A percentile compares a stretch with the other conserved stretches of the same genome.
These are phyloP conservation scores for Auanema sp. DNA, from an alignment of 2,888 invertebrate genomes.

Conservation along the genomic window DNA sequence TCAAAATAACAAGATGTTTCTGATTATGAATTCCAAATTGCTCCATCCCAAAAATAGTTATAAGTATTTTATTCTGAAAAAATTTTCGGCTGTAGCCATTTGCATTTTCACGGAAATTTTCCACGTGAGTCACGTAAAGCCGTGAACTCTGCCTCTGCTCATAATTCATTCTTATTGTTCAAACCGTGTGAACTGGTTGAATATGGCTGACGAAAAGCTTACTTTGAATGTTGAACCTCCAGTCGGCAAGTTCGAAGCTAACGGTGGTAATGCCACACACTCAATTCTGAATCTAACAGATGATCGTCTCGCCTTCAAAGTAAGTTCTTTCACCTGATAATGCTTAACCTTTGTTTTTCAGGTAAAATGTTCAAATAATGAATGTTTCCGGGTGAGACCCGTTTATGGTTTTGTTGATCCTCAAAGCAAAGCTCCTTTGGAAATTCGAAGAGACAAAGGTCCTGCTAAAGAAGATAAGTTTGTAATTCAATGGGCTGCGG, in stretches of 20 bases:
- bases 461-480: constrained; percentile 45
- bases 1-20: too few species aligned
- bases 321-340: constrained; percentile 2
- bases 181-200: background rate
- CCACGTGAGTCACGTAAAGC: too few species aligned
- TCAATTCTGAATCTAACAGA: constrained; percentile 41
- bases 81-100: too few species aligned
- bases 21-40: too few species aligned
- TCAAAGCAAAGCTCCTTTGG: constrained; percentile 22
- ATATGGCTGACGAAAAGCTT: constrained; percentile 16
- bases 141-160: too few species aligned
- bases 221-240: constrained; percentile 49
- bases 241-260: constrained; percentile 34
- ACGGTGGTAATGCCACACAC: constrained; percentile 42
- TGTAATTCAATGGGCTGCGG: constrained; percentile 45
- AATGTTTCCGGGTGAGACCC: constrained; percentile 50
- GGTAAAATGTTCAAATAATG: constrained; percentile 50
- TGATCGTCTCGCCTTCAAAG: constrained; percentile 45
- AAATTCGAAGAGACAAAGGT: constrained; percentile 33
- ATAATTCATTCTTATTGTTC: background rate
- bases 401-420: constrained; percentile 49
- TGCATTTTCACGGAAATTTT: too few species aligned
- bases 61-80: too few species aligned
- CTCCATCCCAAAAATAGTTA: too few species aligned
- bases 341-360: constrained; percentile 9